Percentiles rank a stretch among this genome's conserved stretches.
phyloP scores from a whole-genome alignment of 2,888 invertebrate genomes.

The Noctua comes region DNA sequence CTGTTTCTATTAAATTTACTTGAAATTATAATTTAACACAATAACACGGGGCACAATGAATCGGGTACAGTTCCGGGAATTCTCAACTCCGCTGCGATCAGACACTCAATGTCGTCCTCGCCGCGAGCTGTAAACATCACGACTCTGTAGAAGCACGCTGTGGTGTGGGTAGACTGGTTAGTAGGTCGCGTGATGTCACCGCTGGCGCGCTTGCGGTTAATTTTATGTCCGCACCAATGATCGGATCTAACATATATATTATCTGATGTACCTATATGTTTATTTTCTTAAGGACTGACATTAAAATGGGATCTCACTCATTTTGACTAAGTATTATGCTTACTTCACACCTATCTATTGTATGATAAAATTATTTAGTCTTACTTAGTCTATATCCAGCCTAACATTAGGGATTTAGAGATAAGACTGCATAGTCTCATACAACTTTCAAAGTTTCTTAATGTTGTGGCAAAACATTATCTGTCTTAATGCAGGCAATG shows the following conservation, averaged over 20 bases:
- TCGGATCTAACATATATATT: not conserved
- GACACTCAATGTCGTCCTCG: too few relatives aligned
- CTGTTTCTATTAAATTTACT: too few relatives aligned
- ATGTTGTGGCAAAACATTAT: slow-evolving; percentile 1
- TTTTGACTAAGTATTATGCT: not conserved
- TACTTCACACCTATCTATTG: not conserved
- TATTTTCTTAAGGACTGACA: not conserved
- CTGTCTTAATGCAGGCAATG: not conserved
- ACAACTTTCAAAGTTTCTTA: not conserved
- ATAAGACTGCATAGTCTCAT: not conserved
- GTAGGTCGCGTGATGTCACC: too few relatives aligned
- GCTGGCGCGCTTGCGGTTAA: too few relatives aligned
- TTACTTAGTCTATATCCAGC: not conserved
- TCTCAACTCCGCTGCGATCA: too few relatives aligned
- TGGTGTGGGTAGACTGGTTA: too few relatives aligned
- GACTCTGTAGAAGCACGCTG: too few relatives aligned
- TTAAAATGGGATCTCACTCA: not conserved
- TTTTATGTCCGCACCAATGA: too few relatives aligned
- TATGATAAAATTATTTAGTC: not conserved
- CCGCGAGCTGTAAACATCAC: too few relatives aligned
- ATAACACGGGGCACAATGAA: too few relatives aligned
- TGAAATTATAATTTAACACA: too few relatives aligned
- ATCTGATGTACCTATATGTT: not conserved
- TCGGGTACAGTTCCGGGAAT: too few relatives aligned
- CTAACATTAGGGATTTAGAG: not conserved